Base-by-base conservation (phyloP, 2,888 invertebrate species). In the Ariolimax columbianus region DNA sequence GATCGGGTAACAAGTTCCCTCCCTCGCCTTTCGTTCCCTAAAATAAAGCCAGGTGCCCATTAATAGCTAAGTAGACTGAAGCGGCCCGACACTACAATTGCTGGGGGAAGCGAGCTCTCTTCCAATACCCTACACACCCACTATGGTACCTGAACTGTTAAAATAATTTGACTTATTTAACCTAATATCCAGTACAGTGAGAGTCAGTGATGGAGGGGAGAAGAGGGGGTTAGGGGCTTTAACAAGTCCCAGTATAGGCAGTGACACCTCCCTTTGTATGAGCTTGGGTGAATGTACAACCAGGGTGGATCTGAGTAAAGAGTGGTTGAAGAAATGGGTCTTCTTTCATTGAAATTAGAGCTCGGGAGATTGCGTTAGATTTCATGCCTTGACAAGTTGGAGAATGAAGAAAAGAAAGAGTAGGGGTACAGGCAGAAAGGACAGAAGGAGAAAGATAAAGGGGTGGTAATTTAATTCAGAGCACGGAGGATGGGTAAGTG, bases 131-230 rank as follows among this genome's bases (percentile, higher is more conserved):
- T n/a, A n/a, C n/a, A n/a, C n/a, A n/a, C n/a, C n/a, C n/a, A n/a
- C n/a, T n/a, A n/a, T n/a, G n/a, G n/a, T n/a, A n/a, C n/a, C n/a
- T n/a, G n/a, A n/a, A n/a, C n/a, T n/a, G n/a, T n/a, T n/a, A n/a
- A n/a, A n/a, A n/a, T 77, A 77, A 77, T 77, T 77, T 51, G 55
- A 77, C 77, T 77, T 77, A 77, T 77, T 77, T 77, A 77, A 23
- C 2, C 26, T 77, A 51, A 77, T 77, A 19, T 33, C 36, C 23
- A 3, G 30, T 38, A 6, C 33, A 40, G 23, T 77, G 17, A 73
- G 6, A n/a, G 55, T 23, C 33, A 51, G 33, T 55, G 36, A 77
- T 77, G 36, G 36, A 36, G 6, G 26, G 40, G 43, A 23, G 36
- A 36, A 30, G 14, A 7, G n/a, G 19, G 14, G 47, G 19, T 33